Evolutionary conservation across 2,797 vertebrate genomes (phyloP).

Genomic region (Galaxias olidus): DNA sequence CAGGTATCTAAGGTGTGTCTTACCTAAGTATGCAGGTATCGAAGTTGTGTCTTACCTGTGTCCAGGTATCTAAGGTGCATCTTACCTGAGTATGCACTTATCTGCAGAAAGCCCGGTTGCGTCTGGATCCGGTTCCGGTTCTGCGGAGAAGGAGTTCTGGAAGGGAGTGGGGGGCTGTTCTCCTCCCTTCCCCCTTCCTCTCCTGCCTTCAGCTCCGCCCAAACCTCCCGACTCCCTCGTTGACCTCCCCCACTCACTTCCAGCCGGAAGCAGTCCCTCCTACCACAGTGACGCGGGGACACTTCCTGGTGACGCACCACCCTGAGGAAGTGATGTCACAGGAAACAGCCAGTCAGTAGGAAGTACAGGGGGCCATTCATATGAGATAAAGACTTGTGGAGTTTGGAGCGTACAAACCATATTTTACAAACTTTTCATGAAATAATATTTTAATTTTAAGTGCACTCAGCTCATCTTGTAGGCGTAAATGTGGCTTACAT

Average conservation of each 20-base stretch:
- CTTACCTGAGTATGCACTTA: no score
- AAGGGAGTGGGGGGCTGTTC: background rate
- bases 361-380: background rate
- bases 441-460: no score
- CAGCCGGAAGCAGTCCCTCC: constrained; percentile 71
- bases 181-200: background rate
- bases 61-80: no score
- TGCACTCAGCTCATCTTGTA: no score
- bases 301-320: constrained; percentile 52
- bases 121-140: no score
- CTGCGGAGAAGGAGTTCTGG: background rate
- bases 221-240: constrained; percentile 40
- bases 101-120: no score
- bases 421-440: background rate
- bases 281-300: constrained; percentile 58
- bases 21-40: no score
- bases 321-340: constrained; percentile 22
- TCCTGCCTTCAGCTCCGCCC: constrained; percentile 20
- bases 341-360: background rate
- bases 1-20: no score
- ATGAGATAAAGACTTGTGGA: background rate
- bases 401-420: background rate
- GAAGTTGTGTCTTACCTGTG: no score
- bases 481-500: no score
- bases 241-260: constrained; percentile 69